Evolutionary conservation across 2,113 vertebrate genomes (phyloP).

Genomic region (Rafetus swinhoei): DNA sequence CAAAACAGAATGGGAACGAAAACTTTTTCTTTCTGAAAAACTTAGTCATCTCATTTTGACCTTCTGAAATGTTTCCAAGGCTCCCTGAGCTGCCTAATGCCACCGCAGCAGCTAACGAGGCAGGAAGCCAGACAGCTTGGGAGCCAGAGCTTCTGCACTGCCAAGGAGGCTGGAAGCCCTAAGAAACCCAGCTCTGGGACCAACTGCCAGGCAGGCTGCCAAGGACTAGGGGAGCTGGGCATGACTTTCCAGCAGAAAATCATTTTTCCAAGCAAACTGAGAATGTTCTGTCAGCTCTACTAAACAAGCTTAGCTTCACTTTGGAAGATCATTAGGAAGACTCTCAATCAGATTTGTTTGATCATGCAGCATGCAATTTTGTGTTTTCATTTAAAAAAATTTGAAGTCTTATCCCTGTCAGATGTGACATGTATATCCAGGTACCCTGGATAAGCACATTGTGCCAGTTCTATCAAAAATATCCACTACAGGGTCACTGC

Average conservation of each 20-base stretch:
- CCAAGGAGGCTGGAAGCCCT: neutral
- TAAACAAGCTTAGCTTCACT: neutral
- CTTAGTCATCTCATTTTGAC: neutral
- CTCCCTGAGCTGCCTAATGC: neutral
- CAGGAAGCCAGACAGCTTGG: neutral
- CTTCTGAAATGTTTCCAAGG: neutral
- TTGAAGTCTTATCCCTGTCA: neutral
- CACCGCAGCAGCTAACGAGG: too few relatives aligned
- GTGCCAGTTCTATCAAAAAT: too few relatives aligned
- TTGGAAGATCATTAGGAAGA: neutral
- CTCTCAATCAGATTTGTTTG: too few relatives aligned
- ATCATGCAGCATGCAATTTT: neutral
- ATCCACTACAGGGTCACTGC: too few relatives aligned
- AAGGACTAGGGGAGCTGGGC: neutral
- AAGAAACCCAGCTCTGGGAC: neutral
- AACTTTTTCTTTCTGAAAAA: neutral
- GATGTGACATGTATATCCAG: neutral
- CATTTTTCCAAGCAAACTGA: neutral
- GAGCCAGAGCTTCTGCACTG: neutral
- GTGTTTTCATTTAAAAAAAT: too few relatives aligned
- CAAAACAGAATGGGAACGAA: too few relatives aligned
- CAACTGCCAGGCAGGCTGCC: neutral
- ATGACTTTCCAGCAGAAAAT: neutral
- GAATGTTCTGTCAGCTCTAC: neutral
- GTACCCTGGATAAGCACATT: neutral